Evolutionary conservation across 2,797 vertebrate species (phyloP), one percentile per base, ranked within the genome.

Genomic region (Picus viridis): DNA sequence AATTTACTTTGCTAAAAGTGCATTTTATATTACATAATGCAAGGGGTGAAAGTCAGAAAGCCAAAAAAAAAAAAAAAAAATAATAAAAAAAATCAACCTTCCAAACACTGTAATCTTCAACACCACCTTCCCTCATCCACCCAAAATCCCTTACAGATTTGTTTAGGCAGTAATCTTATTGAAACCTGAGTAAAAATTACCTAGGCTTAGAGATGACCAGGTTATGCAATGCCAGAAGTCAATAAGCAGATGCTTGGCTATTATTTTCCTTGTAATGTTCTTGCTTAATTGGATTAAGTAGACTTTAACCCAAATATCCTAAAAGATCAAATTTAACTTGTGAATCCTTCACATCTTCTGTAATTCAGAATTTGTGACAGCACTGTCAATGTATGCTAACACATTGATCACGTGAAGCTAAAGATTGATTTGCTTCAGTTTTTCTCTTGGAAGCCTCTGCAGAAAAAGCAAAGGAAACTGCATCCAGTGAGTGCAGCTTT

Each of bases 1-100:
- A 94, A 96, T 92, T 96, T 89, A 91, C 67, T 86, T 19, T 34
- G 61, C 82, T 90, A 71, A 93, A 94, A 94, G 27, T n/a, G 58
- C 54, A 54, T 82, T 93, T 92, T 94, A 54, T 91, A 91, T 77
- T 80, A 71, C 54, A 92, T 65, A 89, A 63, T 32, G 30, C 15
- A 17, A 95, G 94, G 70, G 81, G 85, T 36, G 63, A 34, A 73
- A 79, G 10, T 77, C 59, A 80, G 53, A 87, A 89, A 75, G 36
- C 36, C 34, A 39, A 69, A 80, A 84, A 6, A 81, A 53, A 51
- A 8, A 34, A 59, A 59, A 4, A 36, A 7, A 10, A 59, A 58
- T n/a, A n/a, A n/a, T n/a, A 59, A 94, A 93, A 51, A 24, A 56
- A 95, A 79, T 30, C 29, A 76, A 47, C 24, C 1, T 51, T 79